A percentile compares a stretch with the other conserved stretches of the same genome.
These are phyloP conservation scores for Protaetia brevitarsis DNA, from an alignment of 1,140 invertebrate species.

Conservation along the genomic window DNA sequence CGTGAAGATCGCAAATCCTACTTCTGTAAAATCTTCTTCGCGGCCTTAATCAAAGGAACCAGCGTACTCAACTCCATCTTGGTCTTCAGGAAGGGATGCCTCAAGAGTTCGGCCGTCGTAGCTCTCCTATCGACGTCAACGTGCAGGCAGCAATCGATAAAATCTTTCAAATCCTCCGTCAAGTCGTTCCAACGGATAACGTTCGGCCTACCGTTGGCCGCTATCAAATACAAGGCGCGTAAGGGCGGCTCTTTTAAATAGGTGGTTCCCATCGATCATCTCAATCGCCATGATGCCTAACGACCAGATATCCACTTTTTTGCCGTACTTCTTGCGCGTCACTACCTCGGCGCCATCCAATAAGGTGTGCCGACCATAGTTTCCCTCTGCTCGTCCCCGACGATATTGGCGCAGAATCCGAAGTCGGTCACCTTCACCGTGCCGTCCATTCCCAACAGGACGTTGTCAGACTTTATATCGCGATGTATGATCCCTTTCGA, in stretches of 20 bases:
- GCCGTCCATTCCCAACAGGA: conserved; percentile 94
- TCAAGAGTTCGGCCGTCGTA: conserved; percentile 79
- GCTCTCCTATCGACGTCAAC: conserved; percentile 88
- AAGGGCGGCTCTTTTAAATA: conserved; percentile 93
- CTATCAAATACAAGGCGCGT: conserved; percentile 92
- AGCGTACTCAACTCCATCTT: conserved; percentile 81
- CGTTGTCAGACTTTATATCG: conserved; percentile 96
- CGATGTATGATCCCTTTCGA: conserved; percentile 87
- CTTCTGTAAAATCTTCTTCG: conserved; percentile 75
- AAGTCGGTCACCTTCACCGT: conserved; percentile 97
- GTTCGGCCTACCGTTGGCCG: conserved; percentile 89
- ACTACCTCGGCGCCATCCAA: conserved; percentile 92
- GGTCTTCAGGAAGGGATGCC: conserved; percentile 84
- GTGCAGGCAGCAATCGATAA: conserved; percentile 87
- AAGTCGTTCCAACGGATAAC: conserved; percentile 81
- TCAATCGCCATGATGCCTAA: conserved; percentile 97
- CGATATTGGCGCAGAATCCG: conserved; percentile 92
- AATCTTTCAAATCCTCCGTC: conserved; percentile 73
- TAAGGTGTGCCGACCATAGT: conserved; percentile 94
- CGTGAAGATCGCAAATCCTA: background rate
- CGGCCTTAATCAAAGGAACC: conserved; percentile 87
- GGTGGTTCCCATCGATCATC: conserved; percentile 97
- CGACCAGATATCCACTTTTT: conserved; percentile 95
- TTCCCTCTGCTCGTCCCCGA: conserved; percentile 89
- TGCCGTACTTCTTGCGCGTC: conserved; percentile 77